A percentile compares a stretch with the other conserved stretches of the same genome.
Evolutionary conservation across 2,797 vertebrate genomes (phyloP).

Genomic region (Huso huso): DNA sequence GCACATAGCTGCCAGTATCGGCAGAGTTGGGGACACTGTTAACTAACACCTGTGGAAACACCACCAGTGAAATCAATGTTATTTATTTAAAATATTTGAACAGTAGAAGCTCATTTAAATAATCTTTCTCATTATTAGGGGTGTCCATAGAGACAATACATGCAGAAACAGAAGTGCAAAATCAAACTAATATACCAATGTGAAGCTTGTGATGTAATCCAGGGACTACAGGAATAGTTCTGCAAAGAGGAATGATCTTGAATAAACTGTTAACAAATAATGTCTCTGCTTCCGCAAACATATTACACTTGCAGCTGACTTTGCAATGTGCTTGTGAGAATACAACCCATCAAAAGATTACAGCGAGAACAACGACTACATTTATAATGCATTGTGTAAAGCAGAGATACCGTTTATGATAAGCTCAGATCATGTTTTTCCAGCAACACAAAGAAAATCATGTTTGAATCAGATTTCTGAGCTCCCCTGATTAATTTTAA

Average conservation of each 20-base stretch:
- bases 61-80: neutral
- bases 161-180: neutral
- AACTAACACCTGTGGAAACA: too few species aligned
- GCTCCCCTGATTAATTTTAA: neutral
- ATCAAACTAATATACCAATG: neutral
- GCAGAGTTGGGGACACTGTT: too few species aligned
- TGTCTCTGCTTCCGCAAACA: conserved; percentile 1
- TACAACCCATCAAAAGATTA: neutral
- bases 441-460: neutral
- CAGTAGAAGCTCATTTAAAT: neutral
- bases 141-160: neutral
- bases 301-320: conserved; percentile 1
- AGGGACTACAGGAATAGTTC: neutral
- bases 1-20: too few species aligned
- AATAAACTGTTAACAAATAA: conserved; percentile 2
- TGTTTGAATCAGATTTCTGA: neutral
- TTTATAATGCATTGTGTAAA: neutral
- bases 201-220: neutral
- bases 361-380: neutral
- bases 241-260: neutral
- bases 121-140: neutral
- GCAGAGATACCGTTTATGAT: conserved; percentile 4
- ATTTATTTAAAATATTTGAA: neutral
- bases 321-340: conserved; percentile 1
- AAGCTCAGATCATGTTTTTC: neutral